Evolutionary conservation across 2,888 invertebrate genomes (phyloP), one percentile per base, ranked within the genome.

Genomic region (Tipula vernalis): DNA sequence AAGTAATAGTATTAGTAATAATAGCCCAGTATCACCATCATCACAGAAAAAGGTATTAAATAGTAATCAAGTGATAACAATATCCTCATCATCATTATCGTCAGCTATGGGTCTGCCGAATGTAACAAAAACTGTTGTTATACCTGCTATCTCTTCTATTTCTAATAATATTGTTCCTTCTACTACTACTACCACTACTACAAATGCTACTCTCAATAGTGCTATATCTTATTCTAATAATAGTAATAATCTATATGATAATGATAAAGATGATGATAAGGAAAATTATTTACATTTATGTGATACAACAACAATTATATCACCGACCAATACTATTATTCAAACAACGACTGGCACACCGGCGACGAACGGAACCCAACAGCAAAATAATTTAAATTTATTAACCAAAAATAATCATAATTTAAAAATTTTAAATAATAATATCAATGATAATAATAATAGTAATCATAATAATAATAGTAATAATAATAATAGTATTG

Each of bases 321-420:
- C 39, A 42, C 41, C 84, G n/a, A 39, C 5, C 10, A 15, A 28
- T 28, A 28, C 39, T 5, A 84, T 15, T 39, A 5, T 39, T 8
- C 71, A 71, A 71, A 87, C 42, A 88, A 87, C 86, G 87, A 87
- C 71, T 39, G 42, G 36, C 86, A 85, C 36, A 83, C 51, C 28
- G 39, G 44, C 44, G 36, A 51, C 39, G 41, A 87, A 36, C 39
- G 47, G 36, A 47, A 86, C 8, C 6, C 39, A 39, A 39, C 41
- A 39, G 15, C 36, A 84, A 84, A 84, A 84, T 39, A 41, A 84
- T 84, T 84, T 84, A 84, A 84, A 84, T 84, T 84, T 84, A 84
- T 39, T 41, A 84, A 84, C 41, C 36, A 84, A 39, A 39, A 84
- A 84, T 84, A 84, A 84, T 84, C 36, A 84, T 86, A 86, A 57